phyloP scores from a whole-genome alignment of 2,113 vertebrate genomes.

The Melanerpes aurifrons region DNA sequence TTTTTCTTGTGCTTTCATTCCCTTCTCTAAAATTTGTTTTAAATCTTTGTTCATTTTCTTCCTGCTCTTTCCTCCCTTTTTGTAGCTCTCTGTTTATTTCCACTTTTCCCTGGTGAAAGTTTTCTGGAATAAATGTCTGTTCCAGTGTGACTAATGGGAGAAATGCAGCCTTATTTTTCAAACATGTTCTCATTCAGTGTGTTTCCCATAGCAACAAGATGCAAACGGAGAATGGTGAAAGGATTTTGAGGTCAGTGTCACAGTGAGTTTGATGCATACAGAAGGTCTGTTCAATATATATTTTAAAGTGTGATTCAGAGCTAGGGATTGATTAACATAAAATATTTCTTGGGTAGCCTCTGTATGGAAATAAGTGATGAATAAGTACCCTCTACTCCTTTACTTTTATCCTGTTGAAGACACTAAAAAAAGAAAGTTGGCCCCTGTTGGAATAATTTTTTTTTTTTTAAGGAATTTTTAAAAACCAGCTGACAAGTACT shows the following conservation, averaged over 20 bases:
- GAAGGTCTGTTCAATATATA: not conserved
- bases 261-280: not conserved
- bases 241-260: not conserved
- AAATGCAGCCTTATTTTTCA: not conserved
- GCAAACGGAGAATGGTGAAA: not conserved
- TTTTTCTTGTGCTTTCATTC: not conserved
- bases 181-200: not conserved
- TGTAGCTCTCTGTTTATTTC: not conserved
- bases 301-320: not conserved
- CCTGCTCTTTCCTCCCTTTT: not conserved
- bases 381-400: not conserved
- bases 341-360: not conserved
- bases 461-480: not conserved
- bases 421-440: not conserved
- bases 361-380: not conserved
- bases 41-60: not conserved
- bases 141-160: not conserved
- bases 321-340: not conserved
- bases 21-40: not conserved
- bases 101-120: not conserved
- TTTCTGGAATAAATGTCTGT: not conserved
- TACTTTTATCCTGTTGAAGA: not conserved
- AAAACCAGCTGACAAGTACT: not conserved
- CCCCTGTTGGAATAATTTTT: not conserved
- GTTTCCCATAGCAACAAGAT: constrained; percentile 21